Evolutionary conservation across 2,113 vertebrate species (phyloP), one percentile per base, ranked within the genome.

Genomic region (Xyliphius kryptos): DNA sequence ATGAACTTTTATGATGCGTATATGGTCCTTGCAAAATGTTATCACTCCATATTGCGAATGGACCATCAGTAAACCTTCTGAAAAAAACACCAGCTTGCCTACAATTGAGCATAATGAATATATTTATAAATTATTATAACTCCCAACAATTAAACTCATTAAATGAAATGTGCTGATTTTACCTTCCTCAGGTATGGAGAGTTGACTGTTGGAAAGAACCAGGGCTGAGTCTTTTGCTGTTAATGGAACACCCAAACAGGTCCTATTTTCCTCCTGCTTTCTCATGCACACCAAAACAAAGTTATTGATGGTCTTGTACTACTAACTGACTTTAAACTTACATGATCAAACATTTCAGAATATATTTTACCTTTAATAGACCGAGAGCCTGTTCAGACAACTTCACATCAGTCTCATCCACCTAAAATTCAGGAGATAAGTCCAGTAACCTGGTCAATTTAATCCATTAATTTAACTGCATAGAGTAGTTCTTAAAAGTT

Each of bases 41-140:
- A 97, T 81, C 74, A 84, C 88, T 58, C 94, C 92, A 0, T 85
- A 86, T 69, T 83, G 90, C 58, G 86, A 84, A 64, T 92, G 86
- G 66, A 84, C 74, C 61, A 97, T 97, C 16, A 97, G 85, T 68
- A 98, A 71, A 20, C 95, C 95, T 40, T 87, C 82, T 0, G 92
- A 90, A 74, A 97, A 95, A 87, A 97, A 97, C 64, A 83, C 71
- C 9, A 97, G 52, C 76, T 91, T 97, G 16, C 93, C 95, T 90
- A 8, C 8, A 83, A 73, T 15, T 8, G 38, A 74, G 65, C 14
- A 67, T 17, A 19, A 11, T 56, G 57, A 47, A 58, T 16, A 54
- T 61, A 60, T 32, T 32, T 32, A 32, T 32, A 32, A 32, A 32
- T 32, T 32, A 32, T 32, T 32, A 32, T 32, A 32, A 32, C 26